phyloP scores from a whole-genome alignment of 2,888 invertebrate species.

The Lepetodrilus schrolli region DNA sequence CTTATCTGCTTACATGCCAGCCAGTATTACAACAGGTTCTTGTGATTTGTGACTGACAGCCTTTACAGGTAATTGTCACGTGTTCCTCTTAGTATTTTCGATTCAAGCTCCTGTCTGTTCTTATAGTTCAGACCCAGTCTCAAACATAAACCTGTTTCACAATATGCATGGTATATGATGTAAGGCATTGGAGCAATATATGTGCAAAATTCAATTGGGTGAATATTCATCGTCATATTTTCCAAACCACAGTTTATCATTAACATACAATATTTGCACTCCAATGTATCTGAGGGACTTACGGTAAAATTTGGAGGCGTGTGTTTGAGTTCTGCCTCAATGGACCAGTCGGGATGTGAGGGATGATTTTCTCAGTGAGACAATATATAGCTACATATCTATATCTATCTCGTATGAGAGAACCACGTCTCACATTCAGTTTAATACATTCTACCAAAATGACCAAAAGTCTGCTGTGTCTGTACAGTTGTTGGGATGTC shows the following conservation, averaged over 20 bases:
- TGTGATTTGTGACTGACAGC: conserved; percentile 7
- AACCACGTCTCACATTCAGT: background rate
- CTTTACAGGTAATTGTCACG: background rate
- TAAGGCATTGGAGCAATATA: no score
- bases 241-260: conserved; percentile 4
- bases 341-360: background rate
- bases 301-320: background rate
- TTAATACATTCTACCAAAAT: conserved; percentile 31
- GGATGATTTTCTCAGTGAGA: background rate
- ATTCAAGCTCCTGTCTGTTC: background rate
- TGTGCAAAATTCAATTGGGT: background rate
- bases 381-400: background rate
- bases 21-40: background rate
- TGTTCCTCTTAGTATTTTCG: conserved; percentile 6
- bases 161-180: no score
- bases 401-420: background rate
- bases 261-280: conserved; percentile 7
- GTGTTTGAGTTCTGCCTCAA: background rate
- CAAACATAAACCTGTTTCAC: no score
- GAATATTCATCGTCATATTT: background rate
- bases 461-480: conserved; percentile 32
- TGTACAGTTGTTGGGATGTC: background rate
- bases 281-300: conserved; percentile 10
- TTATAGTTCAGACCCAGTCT: no score
- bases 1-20: background rate